Percentiles rank a stretch among this genome's conserved stretches.
phyloP scores from a whole-genome alignment of 2,113 vertebrate species.

The Alaudala cheleensis region DNA sequence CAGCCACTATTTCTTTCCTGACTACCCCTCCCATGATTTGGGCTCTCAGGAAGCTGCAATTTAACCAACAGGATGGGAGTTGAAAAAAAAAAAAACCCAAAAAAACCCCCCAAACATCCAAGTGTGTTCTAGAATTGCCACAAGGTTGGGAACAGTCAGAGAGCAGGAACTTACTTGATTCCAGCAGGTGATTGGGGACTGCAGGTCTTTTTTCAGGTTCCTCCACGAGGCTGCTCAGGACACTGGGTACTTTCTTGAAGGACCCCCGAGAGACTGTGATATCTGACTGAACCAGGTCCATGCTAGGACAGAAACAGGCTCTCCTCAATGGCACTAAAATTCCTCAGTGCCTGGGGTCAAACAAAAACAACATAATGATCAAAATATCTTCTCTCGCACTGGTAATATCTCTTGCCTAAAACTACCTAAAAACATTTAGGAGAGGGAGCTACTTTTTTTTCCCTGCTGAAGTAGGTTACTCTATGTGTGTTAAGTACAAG shows the following conservation, averaged over 20 bases:
- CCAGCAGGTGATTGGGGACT: slow-evolving; percentile 82
- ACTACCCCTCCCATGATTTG: not conserved
- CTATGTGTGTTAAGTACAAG: not conserved
- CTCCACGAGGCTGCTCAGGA: slow-evolving; percentile 81
- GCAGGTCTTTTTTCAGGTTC: slow-evolving; percentile 63
- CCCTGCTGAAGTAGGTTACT: not conserved
- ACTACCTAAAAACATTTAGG: not conserved
- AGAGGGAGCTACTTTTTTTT: not conserved
- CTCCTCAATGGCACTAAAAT: not conserved
- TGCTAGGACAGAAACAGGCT: slow-evolving; percentile 44
- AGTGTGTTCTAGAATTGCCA: not conserved
- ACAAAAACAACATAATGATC: not conserved
- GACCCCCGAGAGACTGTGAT: not conserved
- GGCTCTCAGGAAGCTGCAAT: not conserved
- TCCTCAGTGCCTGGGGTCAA: slow-evolving; percentile 35
- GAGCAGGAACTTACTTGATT: slow-evolving; percentile 79
- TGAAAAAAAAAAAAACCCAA: not conserved
- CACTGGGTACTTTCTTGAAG: slow-evolving; percentile 42
- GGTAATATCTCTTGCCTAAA: not conserved
- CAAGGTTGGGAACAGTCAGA: not conserved
- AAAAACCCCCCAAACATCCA: not conserved
- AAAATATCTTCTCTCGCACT: not conserved
- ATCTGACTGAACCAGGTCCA: slow-evolving; percentile 74
- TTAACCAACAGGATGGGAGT: not conserved
- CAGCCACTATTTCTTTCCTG: not conserved